Evolutionary conservation across 2,797 vertebrate species (phyloP).

Genomic region (Rhabdomys pumilio): DNA sequence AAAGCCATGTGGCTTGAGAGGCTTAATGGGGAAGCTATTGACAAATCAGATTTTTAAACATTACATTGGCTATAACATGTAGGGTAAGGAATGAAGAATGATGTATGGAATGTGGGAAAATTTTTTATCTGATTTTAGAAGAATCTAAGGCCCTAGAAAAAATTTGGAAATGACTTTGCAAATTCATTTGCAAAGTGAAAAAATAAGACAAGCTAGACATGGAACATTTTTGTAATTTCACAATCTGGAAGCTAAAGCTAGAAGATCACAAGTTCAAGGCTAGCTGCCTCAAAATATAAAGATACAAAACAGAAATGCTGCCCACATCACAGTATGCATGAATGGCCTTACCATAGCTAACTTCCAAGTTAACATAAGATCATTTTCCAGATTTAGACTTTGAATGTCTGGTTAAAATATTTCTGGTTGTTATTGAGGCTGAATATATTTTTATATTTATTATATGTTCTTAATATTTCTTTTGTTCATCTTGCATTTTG

Average conservation of each 20-base stretch:
- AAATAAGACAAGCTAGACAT: background rate
- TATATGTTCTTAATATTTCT: background rate
- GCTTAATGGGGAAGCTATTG: background rate
- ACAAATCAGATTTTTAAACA: slow-evolving; percentile 27
- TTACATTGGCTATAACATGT: background rate
- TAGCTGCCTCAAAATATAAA: background rate
- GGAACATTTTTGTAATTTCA: background rate
- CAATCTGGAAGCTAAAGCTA: background rate
- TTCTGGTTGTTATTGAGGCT: slow-evolving; percentile 41
- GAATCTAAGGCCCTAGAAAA: slow-evolving; percentile 15
- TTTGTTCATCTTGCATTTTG: slow-evolving; percentile 33
- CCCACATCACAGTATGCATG: background rate
- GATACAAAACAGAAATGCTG: background rate
- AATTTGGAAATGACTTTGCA: background rate
- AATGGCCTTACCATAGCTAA: background rate
- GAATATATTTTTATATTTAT: slow-evolving; percentile 31
- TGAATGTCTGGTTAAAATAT: slow-evolving; percentile 24
- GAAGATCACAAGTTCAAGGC: background rate
- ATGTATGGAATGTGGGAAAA: background rate
- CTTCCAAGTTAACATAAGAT: background rate
- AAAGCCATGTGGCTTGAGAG: background rate
- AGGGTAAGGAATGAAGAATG: background rate
- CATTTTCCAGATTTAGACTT: slow-evolving; percentile 6
- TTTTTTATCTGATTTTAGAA: slow-evolving; percentile 32
- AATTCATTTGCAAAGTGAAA: slow-evolving; percentile 12